Base-by-base conservation (phyloP, 2,797 vertebrate species). In the Sparidentex hasta region DNA sequence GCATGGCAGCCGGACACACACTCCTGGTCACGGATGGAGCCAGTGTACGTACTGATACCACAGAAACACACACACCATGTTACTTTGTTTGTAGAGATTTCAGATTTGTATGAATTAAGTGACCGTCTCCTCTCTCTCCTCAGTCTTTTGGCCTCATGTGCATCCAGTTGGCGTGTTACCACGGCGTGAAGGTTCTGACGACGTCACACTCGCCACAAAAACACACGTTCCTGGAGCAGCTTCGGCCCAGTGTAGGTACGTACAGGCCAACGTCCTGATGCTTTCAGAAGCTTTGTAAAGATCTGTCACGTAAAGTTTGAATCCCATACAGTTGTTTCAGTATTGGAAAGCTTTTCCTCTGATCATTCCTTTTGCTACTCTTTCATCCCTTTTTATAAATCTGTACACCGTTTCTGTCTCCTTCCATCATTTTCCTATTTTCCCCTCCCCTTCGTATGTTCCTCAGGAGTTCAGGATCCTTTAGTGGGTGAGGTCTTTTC, bases 11-110 rank as follows among this genome's bases (percentile, higher is more conserved):
- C 0, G 97, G 97, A 70, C 96, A 95, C 52, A 96, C 95, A 1
- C 95, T 99, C 29, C 95, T 99, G 25, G 93, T 99, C 64, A 90
- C 97, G 93, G 97, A 99, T 7, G 98, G 97, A 84, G 97, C 96
- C 52, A 97, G 96, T 82, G 98, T 99, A 95, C 0, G 98, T 97
- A 82, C 33, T n/a, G 29, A 20, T 5, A 46, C 9, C 29, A 57
- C 14, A 38, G 20, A 20, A 33, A 33, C 33, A 8, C 33, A 33
- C 33, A 33, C 33, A 33, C 33, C 33, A 33, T 33, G 33, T 33
- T 33, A 33, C 33, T 33, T 33, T 33, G 29, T 33, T 33, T 33
- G 33, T 8, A 33, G 33, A 33, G 7, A 33, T 33, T 33, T 33
- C 8, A 38, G 17, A 5, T 5, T 21, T 29, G 2, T 20, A 6